Base-by-base conservation (phyloP, 2,113 vertebrate species). In the Lipophrys pholis region DNA sequence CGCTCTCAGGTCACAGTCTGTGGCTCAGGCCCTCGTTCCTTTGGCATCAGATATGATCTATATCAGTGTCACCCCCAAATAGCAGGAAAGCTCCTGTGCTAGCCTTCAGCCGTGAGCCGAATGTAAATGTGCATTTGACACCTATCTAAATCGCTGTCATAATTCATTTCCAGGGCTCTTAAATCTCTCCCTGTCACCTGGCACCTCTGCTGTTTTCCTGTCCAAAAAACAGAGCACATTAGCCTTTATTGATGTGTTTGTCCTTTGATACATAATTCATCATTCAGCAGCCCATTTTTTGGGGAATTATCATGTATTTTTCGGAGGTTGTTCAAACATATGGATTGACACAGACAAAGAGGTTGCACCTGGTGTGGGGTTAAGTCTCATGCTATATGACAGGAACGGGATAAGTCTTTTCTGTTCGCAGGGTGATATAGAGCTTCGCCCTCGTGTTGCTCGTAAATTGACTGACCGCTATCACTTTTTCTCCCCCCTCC, bases 141-240 rank as follows among this genome's bases (percentile, higher is more conserved):
- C 89, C 78, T 83, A 87, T 93, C 91, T 90, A 92, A 91, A 91
- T 92, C 90, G 84, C 90, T 91, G 94, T 94, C 93, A 92, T 92
- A 87, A 89, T 84, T 91, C 87, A 91, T 93, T 93, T 91, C 79
- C 84, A 72, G 66, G 64, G 86, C 87, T 83, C 86, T 91, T 91
- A 92, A 93, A 93, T 92, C 91, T 93, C 87, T 69, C 65, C 68
- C 72, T 88, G 82, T 87, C 80, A 80, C 83, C 75, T 79, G 70
- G 79, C 84, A 90, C 75, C 87, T 82, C 84, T 78, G 80, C 86
- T 85, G 81, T 87, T 88, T 90, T 87, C 75, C 80, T 84, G 82
- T 87, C 84, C 64, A 82, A 89, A 30, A 91, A 90, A 84, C 84
- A 77, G 80, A 78, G 81, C 88, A 83, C 82, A 83, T 87, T 83